Percentiles rank a stretch among this genome's conserved stretches.
Conservation (phyloP, 2,113 vertebrate genomes). For the Chamaea fasciata region DNA sequence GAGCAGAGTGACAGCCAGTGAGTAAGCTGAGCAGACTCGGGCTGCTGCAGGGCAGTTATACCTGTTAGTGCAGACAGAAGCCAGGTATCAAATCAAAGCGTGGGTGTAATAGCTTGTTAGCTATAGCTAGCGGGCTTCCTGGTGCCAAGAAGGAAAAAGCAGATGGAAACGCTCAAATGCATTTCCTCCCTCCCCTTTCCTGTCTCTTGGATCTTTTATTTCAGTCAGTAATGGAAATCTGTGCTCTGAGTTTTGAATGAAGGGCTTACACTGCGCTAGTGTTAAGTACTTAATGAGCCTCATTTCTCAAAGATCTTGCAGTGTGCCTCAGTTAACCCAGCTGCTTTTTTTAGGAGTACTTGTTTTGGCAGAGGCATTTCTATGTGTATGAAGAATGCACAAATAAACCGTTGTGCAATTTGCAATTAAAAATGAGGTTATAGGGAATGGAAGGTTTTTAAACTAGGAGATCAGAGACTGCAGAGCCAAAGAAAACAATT, state of each 20-base stretch:
- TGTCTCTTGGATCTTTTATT: slow-evolving; percentile 28
- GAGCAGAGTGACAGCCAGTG: background rate
- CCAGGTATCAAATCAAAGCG: background rate
- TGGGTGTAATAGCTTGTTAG: background rate
- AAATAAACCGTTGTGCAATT: slow-evolving; percentile 43
- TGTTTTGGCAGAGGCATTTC: slow-evolving; percentile 44
- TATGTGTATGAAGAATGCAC: background rate
- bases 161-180: slow-evolving; percentile 21
- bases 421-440: slow-evolving; percentile 33
- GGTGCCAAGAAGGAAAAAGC: background rate
- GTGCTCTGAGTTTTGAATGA: slow-evolving; percentile 38
- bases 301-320: slow-evolving; percentile 36
- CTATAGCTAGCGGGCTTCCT: background rate
- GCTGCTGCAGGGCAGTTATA: background rate
- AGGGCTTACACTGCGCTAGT: background rate
- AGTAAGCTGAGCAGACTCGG: background rate
- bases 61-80: background rate
- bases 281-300: slow-evolving; percentile 48
- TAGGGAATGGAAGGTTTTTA: background rate
- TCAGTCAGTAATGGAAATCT: slow-evolving; percentile 20
- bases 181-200: slow-evolving; percentile 4
- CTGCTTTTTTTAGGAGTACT: slow-evolving; percentile 54
- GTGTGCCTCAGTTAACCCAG: slow-evolving; percentile 45
- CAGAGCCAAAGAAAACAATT: slow-evolving; percentile 7
- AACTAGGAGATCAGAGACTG: background rate